Percentiles rank a stretch among this genome's conserved stretches.
These are phyloP conservation scores for Scolopax mira DNA, from an alignment of 2,113 vertebrate genomes.

Conservation along the genomic window DNA sequence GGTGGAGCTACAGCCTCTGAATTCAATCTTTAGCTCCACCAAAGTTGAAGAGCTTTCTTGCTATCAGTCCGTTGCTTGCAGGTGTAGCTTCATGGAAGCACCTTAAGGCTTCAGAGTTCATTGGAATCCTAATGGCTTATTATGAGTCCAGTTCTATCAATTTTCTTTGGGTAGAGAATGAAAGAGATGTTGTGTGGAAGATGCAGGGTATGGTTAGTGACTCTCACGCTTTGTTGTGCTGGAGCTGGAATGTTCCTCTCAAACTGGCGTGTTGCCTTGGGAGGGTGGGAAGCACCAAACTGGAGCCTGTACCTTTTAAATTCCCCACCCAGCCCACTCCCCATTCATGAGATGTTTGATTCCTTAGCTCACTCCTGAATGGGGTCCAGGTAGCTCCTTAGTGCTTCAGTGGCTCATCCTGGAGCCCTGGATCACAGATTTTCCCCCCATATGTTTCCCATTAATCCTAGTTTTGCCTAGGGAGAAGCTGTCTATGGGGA, in stretches of 20 bases:
- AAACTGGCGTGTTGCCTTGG: neutral
- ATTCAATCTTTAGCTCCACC: neutral
- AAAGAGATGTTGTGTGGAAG: neutral
- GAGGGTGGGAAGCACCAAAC: conserved; percentile 13
- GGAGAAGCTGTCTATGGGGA: neutral
- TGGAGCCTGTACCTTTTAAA: neutral
- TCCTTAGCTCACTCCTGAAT: conserved; percentile 59
- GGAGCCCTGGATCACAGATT: neutral
- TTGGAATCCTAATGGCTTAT: neutral
- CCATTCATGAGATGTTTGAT: conserved; percentile 19
- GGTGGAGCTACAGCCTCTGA: neutral
- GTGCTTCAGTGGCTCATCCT: neutral
- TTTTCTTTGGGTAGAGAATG: neutral
- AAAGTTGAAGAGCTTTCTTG: neutral
- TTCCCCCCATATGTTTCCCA: neutral
- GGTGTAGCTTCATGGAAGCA: neutral
- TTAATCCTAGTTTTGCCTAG: neutral
- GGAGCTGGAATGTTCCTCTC: neutral
- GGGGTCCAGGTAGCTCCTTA: conserved; percentile 28
- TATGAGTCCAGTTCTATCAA: neutral
- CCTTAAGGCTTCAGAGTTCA: neutral
- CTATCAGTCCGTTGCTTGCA: neutral
- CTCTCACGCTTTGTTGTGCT: neutral
- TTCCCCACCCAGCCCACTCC: conserved; percentile 52
- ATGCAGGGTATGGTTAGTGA: neutral